Conservation (phyloP, 2,888 invertebrate species). For the Drosophila setosimentum region DNA sequence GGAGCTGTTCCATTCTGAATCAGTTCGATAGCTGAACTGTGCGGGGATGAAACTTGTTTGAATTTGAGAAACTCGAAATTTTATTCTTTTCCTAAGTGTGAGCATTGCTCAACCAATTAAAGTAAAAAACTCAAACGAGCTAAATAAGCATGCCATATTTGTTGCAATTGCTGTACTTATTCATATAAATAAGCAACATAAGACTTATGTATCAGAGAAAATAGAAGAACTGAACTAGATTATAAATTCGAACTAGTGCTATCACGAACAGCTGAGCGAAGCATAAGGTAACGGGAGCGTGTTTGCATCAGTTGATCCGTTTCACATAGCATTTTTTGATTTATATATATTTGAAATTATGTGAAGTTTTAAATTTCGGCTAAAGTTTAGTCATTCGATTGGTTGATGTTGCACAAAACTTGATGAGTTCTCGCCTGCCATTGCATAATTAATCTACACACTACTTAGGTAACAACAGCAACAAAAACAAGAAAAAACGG, state of each 20-base stretch:
- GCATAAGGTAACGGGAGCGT: slow-evolving; percentile 42
- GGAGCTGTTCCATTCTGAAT: slow-evolving; percentile 14
- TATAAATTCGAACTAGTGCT: slow-evolving; percentile 19
- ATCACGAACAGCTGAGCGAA: slow-evolving; percentile 43
- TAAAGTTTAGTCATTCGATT: slow-evolving; percentile 28
- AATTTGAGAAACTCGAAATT: neutral
- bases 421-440: slow-evolving; percentile 14
- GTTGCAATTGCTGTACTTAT: neutral
- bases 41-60: slow-evolving; percentile 25
- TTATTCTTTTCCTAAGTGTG: neutral
- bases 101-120: neutral
- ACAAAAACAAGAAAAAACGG: slow-evolving; percentile 2
- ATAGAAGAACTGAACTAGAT: slow-evolving; percentile 11
- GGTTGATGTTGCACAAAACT: slow-evolving; percentile 15
- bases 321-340: slow-evolving; percentile 48
- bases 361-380: slow-evolving; percentile 39
- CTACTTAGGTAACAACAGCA: slow-evolving; percentile 42
- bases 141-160: neutral
- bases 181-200: neutral
- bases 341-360: slow-evolving; percentile 43
- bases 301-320: slow-evolving; percentile 39
- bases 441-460: slow-evolving; percentile 16
- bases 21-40: slow-evolving; percentile 17
- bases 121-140: neutral
- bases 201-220: neutral